Evolutionary conservation across 1,140 invertebrate genomes (phyloP), one percentile per base, ranked within the genome.

Genomic region (Lanistes nyassanus): DNA sequence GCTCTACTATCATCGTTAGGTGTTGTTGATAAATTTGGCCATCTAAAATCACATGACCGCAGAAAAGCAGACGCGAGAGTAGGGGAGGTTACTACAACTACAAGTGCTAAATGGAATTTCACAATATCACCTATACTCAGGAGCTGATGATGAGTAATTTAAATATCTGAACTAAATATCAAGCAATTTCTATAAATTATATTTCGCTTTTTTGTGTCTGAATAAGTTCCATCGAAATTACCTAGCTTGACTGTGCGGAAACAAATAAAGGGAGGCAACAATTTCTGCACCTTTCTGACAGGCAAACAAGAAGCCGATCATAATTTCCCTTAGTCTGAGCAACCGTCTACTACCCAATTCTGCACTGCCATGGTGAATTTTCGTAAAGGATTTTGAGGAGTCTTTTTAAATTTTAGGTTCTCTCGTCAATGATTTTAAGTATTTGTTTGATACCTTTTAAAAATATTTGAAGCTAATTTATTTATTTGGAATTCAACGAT

Each of bases 31-130:
- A 21, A 75, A 31, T 34, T 47, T 36, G 3, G 11, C 23, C 42
- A 51, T 71, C 29, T 37, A 23, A 3, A 70, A 62, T 76, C 75
- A 76, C 75, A 76, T 76, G 75, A 76, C 75, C 34, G 2, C 56
- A 7, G 1, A 2, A 60, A 11, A 60, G 29, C 23, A n/a, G 56
- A 9, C 53, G 19, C 3, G 11, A 21, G 1, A n/a, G 37, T 0
- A 72, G 60, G 70, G 70, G 70, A 62, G 55, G 5, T 26, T 37
- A 72, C 70, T 72, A 21, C 37, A 26, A n/a, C 29, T 47, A 21
- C 37, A 26, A 19, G 60, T 23, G n/a, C 3, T 56, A n/a, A 6
- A 23, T 7, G 47, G 23, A 6, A 37, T 58, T 29, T 36, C n/a
- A 34, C 13, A 23, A 7, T 29, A 37, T 2, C 1, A 29, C 68